Evolutionary conservation across 2,797 vertebrate genomes (phyloP).

Genomic region (Petrocephalus sullivani): DNA sequence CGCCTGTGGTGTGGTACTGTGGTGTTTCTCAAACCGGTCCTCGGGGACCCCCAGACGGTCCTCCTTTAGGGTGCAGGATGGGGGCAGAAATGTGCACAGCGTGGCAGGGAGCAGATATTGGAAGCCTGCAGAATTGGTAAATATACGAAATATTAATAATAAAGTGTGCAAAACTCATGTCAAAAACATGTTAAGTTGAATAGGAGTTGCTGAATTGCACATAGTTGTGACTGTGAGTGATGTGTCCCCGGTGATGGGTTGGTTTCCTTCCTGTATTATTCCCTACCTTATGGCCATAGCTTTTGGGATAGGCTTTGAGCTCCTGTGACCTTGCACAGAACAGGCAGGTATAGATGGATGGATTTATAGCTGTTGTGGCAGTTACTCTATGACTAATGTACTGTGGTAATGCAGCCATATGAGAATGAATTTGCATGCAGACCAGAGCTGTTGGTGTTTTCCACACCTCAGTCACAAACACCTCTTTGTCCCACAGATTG

Average conservation of each 20-base stretch:
- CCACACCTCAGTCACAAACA: neutral
- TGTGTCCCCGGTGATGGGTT: neutral
- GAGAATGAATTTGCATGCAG: neutral
- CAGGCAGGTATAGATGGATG: neutral
- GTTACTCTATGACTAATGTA: neutral
- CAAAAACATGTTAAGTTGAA: neutral
- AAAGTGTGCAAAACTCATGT: neutral
- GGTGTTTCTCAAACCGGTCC: neutral
- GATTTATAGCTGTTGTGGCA: neutral
- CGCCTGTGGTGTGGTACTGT: neutral
- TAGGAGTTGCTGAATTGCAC: neutral
- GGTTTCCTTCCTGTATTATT: neutral
- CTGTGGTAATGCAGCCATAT: neutral
- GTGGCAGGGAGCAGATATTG: neutral
- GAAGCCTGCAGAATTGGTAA: neutral
- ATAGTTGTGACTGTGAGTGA: neutral
- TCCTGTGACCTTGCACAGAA: neutral
- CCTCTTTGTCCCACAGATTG: slow-evolving; percentile 64
- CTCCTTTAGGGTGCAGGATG: too few relatives aligned
- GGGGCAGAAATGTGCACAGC: too few relatives aligned
- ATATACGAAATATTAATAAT: neutral
- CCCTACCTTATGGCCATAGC: neutral
- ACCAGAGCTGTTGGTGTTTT: neutral
- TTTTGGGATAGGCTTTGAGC: neutral
- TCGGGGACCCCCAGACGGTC: too few relatives aligned